Evolutionary conservation across 2,113 vertebrate genomes (phyloP).

Genomic region (Pelusios castaneus): DNA sequence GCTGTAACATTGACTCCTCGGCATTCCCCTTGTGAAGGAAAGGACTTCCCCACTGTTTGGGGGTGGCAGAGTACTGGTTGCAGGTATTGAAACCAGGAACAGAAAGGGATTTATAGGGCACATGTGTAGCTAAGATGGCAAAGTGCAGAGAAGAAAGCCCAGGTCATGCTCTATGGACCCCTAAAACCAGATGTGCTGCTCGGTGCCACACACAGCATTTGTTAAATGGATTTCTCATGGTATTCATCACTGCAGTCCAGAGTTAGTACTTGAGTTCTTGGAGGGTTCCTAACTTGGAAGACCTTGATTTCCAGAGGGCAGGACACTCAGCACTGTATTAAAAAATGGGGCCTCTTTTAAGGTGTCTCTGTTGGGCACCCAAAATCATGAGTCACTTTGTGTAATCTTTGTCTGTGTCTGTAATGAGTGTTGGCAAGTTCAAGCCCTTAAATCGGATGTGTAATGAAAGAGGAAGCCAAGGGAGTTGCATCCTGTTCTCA

Average conservation of each 20-base stretch:
- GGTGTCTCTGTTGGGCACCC: not conserved
- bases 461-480: not conserved
- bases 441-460: not conserved
- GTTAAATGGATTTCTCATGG: not conserved
- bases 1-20: not conserved
- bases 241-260: not conserved
- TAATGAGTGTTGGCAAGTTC: not conserved
- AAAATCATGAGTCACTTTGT: not conserved
- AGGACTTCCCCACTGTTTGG: not conserved
- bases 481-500: not conserved
- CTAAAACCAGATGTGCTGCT: not conserved
- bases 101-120: fast-evolving
- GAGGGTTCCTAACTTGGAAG: not conserved
- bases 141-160: not conserved
- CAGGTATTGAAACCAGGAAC: not conserved
- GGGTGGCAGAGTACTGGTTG: not conserved
- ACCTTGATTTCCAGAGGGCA: fast-evolving
- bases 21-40: not conserved
- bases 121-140: not conserved
- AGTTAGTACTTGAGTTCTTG: not conserved
- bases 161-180: not conserved
- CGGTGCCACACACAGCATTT: not conserved
- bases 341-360: fast-evolving
- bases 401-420: not conserved
- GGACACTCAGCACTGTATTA: not conserved